Evolutionary conservation across 2,113 vertebrate genomes (phyloP), one percentile per base, ranked within the genome.

Genomic region (Hyperoodon ampullatus): DNA sequence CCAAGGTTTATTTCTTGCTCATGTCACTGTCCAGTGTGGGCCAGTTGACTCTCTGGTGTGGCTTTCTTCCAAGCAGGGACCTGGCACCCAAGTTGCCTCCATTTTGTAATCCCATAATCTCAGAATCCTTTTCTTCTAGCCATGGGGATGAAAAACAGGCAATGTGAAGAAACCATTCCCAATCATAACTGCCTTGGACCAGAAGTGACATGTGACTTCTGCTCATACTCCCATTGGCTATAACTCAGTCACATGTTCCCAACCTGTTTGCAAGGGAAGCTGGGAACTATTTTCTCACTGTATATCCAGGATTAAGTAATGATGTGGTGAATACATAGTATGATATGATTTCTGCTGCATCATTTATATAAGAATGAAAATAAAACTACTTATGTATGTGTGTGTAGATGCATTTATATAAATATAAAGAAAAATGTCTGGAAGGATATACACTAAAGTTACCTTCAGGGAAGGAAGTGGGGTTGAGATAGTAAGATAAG

Each of bases 281-380:
- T 92, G 53, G 68, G 53, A 75, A 68, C 82, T 61, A 77, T 35
- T 94, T 87, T 92, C 23, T 96, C 74, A 72, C n/a, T 19, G 19
- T 42, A n/a, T 77, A 26, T 16, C n/a, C 44, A 82, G 61, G 60
- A 68, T 33, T 74, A 75, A 65, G 75, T 83, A 94, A 94, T 16
- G 53, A 61, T 53, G 15, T 53, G 83, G 23, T 55, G 19, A 83
- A 88, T 72, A 92, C 28, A 75, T 66, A 55, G 23, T 77, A 23
- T 13, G 23, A 33, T 55, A 66, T 26, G 60, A 39, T 50, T 86
- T 86, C 50, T 66, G 87, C n/a, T 58, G 13, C 71, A 58, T 55
- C 15, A 26, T 63, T 80, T 71, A 70, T 66, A 6, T 65, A 47
- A 70, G 19, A 39, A 90, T 47, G 72, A 71, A 94, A 80, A 65